phyloP scores from a whole-genome alignment of 2,888 invertebrate species.

The Endomychus coccineus region DNA sequence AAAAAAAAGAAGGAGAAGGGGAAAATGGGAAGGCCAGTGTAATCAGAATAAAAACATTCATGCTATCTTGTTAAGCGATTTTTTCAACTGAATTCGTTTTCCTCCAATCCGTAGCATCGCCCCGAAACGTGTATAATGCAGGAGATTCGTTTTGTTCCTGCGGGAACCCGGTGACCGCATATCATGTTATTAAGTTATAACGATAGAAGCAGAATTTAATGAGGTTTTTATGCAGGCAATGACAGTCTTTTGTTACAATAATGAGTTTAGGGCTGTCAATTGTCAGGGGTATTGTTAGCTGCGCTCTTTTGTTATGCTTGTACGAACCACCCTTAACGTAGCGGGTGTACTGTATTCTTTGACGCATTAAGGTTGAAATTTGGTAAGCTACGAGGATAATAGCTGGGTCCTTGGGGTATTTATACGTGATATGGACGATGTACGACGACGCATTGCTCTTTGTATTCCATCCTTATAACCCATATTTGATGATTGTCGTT shows the following conservation, averaged over 20 bases:
- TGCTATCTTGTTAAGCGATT: no score
- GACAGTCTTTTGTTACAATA: slow-evolving; percentile 45
- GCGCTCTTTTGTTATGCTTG: slow-evolving; percentile 29
- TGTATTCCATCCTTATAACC: slow-evolving; percentile 9
- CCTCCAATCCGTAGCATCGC: no score
- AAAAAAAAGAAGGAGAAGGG: no score
- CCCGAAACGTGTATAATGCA: slow-evolving; percentile 7
- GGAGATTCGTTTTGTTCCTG: slow-evolving; percentile 18
- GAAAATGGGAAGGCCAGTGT: no score
- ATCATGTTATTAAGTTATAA: slow-evolving; percentile 39
- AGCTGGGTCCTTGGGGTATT: slow-evolving; percentile 21
- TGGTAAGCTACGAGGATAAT: slow-evolving; percentile 17
- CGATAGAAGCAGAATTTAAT: slow-evolving; percentile 40
- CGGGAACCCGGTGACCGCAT: slow-evolving; percentile 28
- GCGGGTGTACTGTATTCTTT: slow-evolving; percentile 19
- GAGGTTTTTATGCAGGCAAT: slow-evolving; percentile 46
- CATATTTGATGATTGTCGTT: slow-evolving; percentile 9
- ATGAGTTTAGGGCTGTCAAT: slow-evolving; percentile 45
- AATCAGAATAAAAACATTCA: no score
- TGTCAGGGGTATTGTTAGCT: slow-evolving; percentile 39
- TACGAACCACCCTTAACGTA: slow-evolving; percentile 8
- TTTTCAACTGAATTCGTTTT: no score
- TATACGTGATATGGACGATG: slow-evolving; percentile 9
- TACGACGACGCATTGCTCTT: slow-evolving; percentile 5
- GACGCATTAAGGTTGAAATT: slow-evolving; percentile 19